Evolutionary conservation across 2,797 vertebrate genomes (phyloP), one percentile per base, ranked within the genome.

Genomic region (Esox lucius): DNA sequence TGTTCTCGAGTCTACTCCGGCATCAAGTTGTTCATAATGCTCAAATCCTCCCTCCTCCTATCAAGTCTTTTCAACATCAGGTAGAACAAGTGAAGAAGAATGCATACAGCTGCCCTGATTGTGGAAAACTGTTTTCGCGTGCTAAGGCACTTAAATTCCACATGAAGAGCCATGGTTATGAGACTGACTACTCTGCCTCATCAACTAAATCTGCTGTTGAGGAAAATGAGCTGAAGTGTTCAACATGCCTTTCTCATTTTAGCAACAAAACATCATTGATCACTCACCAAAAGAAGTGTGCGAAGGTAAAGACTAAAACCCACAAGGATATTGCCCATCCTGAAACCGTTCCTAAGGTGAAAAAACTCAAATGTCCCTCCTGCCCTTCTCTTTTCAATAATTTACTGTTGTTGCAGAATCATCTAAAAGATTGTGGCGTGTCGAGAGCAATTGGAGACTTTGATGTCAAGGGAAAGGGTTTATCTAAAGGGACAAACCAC

Each of bases 71-170:
- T 66, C 92, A 94, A 79, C 84, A 94, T 85, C 93, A 95, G 80
- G 89, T 95, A 11, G 92, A 95, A 72, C 92, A 94, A 73, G 72
- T 94, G 67, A 88, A 94, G 75, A 94, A 94, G 85, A 94, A 95
- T 66, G 90, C 92, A 0, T 94, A 95, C 73, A 85, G 91, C 80
- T 95, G 94, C 68, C 92, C 93, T 0, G 91, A 94, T 78, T 95
- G 94, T 3, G 91, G 91, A 4, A 95, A 94, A 75, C 86, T 89
- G 64, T 95, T 94, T 64, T 94, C 94, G 0, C 88, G 94, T 17
- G 94, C 90, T 35, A 95, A 94, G 86, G 94, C 94, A 0, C 93
- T 95, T 39, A 93, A 94, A 91, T 95, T 95, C 82, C 94, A 95
- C 72, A 94, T 95, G 94, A 94, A 89, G 75, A 92, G 93, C 82